Evolutionary conservation across 1,140 invertebrate species (phyloP).

Genomic region (Streblospio benedicti): DNA sequence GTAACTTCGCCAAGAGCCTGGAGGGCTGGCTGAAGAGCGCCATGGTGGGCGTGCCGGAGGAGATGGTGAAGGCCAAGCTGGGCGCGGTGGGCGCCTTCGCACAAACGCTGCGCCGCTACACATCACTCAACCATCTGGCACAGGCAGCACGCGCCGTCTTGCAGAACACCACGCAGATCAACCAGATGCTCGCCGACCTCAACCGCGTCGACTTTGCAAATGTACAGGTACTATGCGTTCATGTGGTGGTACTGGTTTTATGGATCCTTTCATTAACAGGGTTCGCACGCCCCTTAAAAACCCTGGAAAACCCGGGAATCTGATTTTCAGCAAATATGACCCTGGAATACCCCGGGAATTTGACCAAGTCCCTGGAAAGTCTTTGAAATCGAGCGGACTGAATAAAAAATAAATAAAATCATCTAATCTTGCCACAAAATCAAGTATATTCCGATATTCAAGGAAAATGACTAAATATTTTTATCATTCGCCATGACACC

Average conservation of each 20-base stretch:
- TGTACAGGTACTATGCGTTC: conserved; percentile 62
- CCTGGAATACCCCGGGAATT: too few relatives aligned
- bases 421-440: too few relatives aligned
- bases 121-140: conserved; percentile 95
- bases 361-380: neutral
- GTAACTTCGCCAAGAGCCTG: conserved; percentile 85
- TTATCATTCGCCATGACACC: too few relatives aligned
- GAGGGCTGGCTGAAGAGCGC: conserved; percentile 79
- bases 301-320: too few relatives aligned
- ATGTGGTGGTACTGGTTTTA: too few relatives aligned
- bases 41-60: conserved; percentile 74
- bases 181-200: conserved; percentile 92
- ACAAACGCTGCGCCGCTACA: conserved; percentile 89
- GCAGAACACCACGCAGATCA: conserved; percentile 89
- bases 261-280: too few relatives aligned
- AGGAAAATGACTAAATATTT: too few relatives aligned
- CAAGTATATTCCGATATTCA: too few relatives aligned
- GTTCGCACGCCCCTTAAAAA: too few relatives aligned
- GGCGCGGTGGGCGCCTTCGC: conserved; percentile 82
- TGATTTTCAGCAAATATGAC: too few relatives aligned
- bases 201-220: conserved; percentile 96
- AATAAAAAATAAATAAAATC: too few relatives aligned
- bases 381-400: neutral
- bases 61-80: conserved; percentile 74
- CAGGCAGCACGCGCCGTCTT: conserved; percentile 91